These are phyloP conservation scores for Altica lythri DNA, from an alignment of 2,888 invertebrate genomes.

Conservation along the genomic window DNA sequence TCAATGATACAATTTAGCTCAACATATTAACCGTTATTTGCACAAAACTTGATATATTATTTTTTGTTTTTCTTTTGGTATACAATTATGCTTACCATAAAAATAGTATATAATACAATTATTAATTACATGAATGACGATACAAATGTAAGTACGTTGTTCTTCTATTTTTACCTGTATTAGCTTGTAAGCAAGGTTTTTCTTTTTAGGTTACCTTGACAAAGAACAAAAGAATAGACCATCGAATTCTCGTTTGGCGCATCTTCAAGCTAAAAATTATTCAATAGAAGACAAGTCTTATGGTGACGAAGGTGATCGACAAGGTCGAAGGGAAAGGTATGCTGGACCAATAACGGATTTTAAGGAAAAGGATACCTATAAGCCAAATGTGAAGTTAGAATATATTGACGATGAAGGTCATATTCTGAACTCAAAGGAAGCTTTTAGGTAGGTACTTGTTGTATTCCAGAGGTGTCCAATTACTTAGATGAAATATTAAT, in stretches of 20 bases:
- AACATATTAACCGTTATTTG: too few relatives aligned
- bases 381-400: slow-evolving; percentile 92
- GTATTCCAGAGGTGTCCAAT: too few relatives aligned
- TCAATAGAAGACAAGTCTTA: slow-evolving; percentile 79
- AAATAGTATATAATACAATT: too few relatives aligned
- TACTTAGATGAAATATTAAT: too few relatives aligned
- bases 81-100: too few relatives aligned
- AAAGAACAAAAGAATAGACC: slow-evolving; percentile 76
- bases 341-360: slow-evolving; percentile 89
- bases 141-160: too few relatives aligned
- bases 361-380: slow-evolving; percentile 87
- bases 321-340: slow-evolving; percentile 70
- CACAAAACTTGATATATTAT: too few relatives aligned
- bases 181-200: slow-evolving; percentile 1
- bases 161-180: too few relatives aligned
- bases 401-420: slow-evolving; percentile 98
- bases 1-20: too few relatives aligned
- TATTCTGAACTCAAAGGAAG: slow-evolving; percentile 91
- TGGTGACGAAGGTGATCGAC: slow-evolving; percentile 75
- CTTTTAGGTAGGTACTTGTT: slow-evolving; percentile 53
- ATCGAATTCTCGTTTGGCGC: slow-evolving; percentile 72
- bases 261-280: slow-evolving; percentile 79
- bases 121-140: too few relatives aligned
- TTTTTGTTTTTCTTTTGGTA: too few relatives aligned
- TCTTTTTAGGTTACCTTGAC: slow-evolving; percentile 79